phyloP scores from a whole-genome alignment of 1,140 invertebrate genomes.

The Polypedilum pembai region DNA sequence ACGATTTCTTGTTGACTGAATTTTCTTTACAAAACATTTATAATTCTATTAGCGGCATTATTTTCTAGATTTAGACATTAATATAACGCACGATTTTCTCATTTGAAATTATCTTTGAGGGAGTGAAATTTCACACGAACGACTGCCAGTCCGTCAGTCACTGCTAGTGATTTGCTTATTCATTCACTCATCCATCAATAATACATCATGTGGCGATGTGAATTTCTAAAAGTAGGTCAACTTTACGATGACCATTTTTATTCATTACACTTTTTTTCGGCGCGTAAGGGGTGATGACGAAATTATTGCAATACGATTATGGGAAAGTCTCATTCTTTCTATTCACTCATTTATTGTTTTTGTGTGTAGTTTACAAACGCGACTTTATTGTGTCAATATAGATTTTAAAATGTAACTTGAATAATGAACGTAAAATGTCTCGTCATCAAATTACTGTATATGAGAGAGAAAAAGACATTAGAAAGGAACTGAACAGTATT shows the following conservation, averaged over 20 bases:
- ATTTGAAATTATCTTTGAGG: background rate
- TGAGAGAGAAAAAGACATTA: background rate
- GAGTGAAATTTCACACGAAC: background rate
- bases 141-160: background rate
- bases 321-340: background rate
- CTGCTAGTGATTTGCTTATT: no score
- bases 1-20: background rate
- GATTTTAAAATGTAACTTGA: background rate
- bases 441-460: background rate
- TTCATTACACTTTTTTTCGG: background rate
- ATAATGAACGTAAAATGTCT: background rate
- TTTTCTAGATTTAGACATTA: background rate
- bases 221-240: background rate
- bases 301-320: constrained; percentile 9
- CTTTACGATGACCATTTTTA: background rate
- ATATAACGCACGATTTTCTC: background rate
- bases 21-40: background rate
- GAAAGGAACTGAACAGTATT: background rate
- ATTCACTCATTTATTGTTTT: background rate
- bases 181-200: background rate
- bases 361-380: background rate
- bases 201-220: background rate
- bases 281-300: background rate
- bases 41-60: background rate
- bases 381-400: background rate